phyloP scores from a whole-genome alignment of 2,888 invertebrate genomes.

The Drosophila melanosoma region DNA sequence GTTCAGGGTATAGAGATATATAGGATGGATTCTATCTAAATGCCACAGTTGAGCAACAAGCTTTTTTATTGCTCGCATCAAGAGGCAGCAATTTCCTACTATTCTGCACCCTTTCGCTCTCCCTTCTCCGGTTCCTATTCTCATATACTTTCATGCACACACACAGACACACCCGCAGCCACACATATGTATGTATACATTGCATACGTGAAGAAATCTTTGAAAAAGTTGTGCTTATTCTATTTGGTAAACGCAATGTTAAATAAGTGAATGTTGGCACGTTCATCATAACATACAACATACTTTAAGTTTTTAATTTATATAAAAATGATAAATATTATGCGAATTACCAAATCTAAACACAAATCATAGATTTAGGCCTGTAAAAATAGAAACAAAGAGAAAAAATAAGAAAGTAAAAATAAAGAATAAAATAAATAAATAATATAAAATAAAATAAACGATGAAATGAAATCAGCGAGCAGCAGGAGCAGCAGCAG shows the following conservation, averaged over 20 bases:
- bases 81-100: background rate
- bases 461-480: conserved; percentile 31
- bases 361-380: conserved; percentile 61
- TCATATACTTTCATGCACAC: background rate
- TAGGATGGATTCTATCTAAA: conserved; percentile 1
- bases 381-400: conserved; percentile 57
- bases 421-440: conserved; percentile 33
- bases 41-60: conserved; percentile 8
- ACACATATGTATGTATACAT: conserved; percentile 7
- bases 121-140: background rate
- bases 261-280: conserved; percentile 26
- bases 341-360: conserved; percentile 51
- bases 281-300: conserved; percentile 12
- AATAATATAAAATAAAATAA: conserved; percentile 35
- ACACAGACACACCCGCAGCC: conserved; percentile 6
- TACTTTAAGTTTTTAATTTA: conserved; percentile 33
- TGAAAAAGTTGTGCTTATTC: conserved; percentile 38
- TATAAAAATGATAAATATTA: conserved; percentile 25
- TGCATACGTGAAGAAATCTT: conserved; percentile 35
- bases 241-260: conserved; percentile 46
- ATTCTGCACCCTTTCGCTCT: too few relatives aligned
- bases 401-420: conserved; percentile 33
- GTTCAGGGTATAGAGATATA: background rate
- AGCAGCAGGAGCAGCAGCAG: conserved; percentile 30
- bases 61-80: conserved; percentile 3